These are phyloP conservation scores for Ophiodon elongatus DNA, from an alignment of 2,113 vertebrate species.

Conservation along the genomic window DNA sequence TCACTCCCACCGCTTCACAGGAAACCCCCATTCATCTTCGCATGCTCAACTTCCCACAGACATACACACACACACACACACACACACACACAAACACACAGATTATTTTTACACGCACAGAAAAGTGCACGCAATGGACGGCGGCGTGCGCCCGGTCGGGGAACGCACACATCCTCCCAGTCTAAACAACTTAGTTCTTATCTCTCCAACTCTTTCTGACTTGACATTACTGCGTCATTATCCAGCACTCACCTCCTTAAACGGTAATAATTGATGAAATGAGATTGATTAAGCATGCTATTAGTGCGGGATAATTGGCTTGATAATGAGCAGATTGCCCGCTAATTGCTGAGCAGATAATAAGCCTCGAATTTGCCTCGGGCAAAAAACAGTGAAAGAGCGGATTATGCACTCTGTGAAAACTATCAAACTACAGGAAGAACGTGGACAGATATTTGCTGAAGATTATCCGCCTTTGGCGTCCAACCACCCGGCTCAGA, in stretches of 20 bases:
- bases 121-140: too few species aligned
- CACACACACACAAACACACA: slow-evolving; percentile 20
- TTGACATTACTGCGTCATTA: slow-evolving; percentile 70
- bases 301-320: slow-evolving; percentile 78
- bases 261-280: slow-evolving; percentile 80
- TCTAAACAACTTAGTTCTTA: slow-evolving; percentile 73
- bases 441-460: slow-evolving; percentile 3
- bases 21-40: slow-evolving; percentile 43
- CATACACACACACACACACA: slow-evolving; percentile 29
- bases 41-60: slow-evolving; percentile 55
- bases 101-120: too few species aligned
- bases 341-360: slow-evolving; percentile 79
- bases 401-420: slow-evolving; percentile 44
- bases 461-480: slow-evolving; percentile 17
- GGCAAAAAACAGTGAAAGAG: slow-evolving; percentile 58
- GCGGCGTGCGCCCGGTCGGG: background rate
- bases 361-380: slow-evolving; percentile 57
- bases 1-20: slow-evolving; percentile 48
- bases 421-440: slow-evolving; percentile 14
- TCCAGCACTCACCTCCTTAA: slow-evolving; percentile 69
- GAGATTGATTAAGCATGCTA: slow-evolving; percentile 82
- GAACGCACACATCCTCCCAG: slow-evolving; percentile 40
- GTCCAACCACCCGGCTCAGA: background rate
- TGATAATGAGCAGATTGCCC: slow-evolving; percentile 80
- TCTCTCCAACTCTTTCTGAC: slow-evolving; percentile 67